A percentile compares a stretch with the other conserved stretches of the same genome.
Evolutionary conservation across 2,797 vertebrate genomes (phyloP).

Genomic region (Alca torda): DNA sequence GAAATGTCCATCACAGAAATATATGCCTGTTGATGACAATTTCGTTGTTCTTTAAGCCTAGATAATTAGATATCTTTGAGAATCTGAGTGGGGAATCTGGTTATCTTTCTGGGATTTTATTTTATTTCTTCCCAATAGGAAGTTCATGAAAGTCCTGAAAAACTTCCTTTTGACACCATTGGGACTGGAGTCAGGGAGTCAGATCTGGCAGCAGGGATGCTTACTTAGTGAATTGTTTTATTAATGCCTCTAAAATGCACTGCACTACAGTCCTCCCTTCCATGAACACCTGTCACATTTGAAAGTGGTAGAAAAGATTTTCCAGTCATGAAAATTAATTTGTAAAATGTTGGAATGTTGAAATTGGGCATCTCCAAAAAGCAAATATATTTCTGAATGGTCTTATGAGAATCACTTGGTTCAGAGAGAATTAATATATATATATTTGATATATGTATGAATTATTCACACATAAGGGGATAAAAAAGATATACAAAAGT

Average conservation of each 20-base stretch:
- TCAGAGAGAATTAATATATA: not conserved
- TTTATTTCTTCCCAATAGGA: not conserved
- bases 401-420: not conserved
- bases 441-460: not conserved
- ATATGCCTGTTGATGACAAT: not conserved
- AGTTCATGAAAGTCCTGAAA: not conserved
- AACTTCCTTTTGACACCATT: not conserved
- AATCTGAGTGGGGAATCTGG: not conserved
- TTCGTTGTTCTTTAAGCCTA: not conserved
- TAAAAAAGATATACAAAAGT: not conserved
- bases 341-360: not conserved
- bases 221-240: not conserved
- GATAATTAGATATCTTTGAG: not conserved
- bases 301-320: not conserved
- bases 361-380: not conserved
- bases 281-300: not conserved
- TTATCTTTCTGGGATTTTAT: not conserved
- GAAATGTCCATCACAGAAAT: not conserved
- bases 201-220: not conserved
- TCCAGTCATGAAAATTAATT: not conserved
- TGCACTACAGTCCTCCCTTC: accelerated
- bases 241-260: not conserved
- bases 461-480: not conserved
- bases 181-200: not conserved
- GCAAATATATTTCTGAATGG: not conserved